These are phyloP conservation scores for Potamilus streckersoni DNA, from an alignment of 1,140 invertebrate genomes.

Conservation along the genomic window DNA sequence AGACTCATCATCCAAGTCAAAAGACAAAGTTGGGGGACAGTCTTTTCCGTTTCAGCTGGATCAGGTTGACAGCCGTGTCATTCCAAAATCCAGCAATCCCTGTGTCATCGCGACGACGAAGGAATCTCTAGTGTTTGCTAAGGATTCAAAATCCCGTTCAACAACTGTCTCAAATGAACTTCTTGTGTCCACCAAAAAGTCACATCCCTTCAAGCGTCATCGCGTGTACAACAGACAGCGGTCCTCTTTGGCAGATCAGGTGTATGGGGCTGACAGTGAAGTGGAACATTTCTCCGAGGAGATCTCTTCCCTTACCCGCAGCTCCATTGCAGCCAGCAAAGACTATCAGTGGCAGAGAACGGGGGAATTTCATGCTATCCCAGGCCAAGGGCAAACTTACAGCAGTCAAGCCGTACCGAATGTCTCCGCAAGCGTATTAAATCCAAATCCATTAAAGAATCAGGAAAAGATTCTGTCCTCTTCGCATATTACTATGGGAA, in stretches of 20 bases:
- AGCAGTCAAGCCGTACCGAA: slow-evolving; percentile 57
- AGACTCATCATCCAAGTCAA: not conserved
- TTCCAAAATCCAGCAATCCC: slow-evolving; percentile 8
- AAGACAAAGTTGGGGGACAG: not conserved
- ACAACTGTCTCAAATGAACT: slow-evolving; percentile 10
- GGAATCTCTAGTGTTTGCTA: not conserved
- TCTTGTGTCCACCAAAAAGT: slow-evolving; percentile 5
- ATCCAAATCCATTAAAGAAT: not conserved
- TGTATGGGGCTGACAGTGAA: slow-evolving; percentile 9
- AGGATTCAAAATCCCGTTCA: not conserved
- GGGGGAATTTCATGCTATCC: slow-evolving; percentile 10
- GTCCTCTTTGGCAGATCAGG: slow-evolving; percentile 46
- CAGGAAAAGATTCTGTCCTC: slow-evolving; percentile 29
- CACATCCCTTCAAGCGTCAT: slow-evolving; percentile 20
- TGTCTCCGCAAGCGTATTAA: slow-evolving; percentile 13
- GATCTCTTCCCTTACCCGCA: slow-evolving; percentile 5
- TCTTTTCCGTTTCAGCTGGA: not conserved
- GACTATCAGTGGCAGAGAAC: slow-evolving; percentile 13
- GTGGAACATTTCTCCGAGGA: slow-evolving; percentile 5
- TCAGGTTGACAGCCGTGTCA: not conserved
- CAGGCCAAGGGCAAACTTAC: slow-evolving; percentile 6
- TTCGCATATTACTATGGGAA: slow-evolving; percentile 29
- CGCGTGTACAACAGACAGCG: slow-evolving; percentile 51
- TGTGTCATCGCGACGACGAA: slow-evolving; percentile 1
- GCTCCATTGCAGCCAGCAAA: slow-evolving; percentile 7